phyloP scores from a whole-genome alignment of 2,888 invertebrate species.

The Hecatera dysodea region DNA sequence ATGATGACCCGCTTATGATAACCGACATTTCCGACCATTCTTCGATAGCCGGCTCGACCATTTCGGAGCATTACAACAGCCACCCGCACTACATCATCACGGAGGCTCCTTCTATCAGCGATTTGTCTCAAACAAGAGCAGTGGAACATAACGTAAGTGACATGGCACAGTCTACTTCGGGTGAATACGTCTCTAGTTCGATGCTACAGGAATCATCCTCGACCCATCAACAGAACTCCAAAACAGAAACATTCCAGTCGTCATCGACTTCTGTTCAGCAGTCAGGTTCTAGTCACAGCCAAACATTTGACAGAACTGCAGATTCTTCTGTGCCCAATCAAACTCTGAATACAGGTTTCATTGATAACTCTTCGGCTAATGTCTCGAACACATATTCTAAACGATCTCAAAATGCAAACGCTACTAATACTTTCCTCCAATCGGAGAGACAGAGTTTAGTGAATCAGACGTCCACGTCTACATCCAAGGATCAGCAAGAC shows the following conservation, averaged over 20 bases:
- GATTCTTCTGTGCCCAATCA: slow-evolving; percentile 83
- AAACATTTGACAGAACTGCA: slow-evolving; percentile 82
- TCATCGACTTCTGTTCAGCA: slow-evolving; percentile 85
- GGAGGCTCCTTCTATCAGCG: slow-evolving; percentile 87
- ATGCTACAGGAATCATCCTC: slow-evolving; percentile 83
- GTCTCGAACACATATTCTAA: slow-evolving; percentile 73
- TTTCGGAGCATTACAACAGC: slow-evolving; percentile 89
- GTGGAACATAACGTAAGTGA: slow-evolving; percentile 84
- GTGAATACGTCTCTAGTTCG: slow-evolving; percentile 86
- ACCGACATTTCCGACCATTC: slow-evolving; percentile 88
- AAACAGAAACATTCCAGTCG: slow-evolving; percentile 85
- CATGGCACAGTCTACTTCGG: slow-evolving; percentile 85
- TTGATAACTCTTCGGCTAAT: slow-evolving; percentile 77
- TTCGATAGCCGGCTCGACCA: slow-evolving; percentile 86
- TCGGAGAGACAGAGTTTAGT: slow-evolving; percentile 83
- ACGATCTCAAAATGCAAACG: slow-evolving; percentile 83
- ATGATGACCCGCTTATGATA: slow-evolving; percentile 90
- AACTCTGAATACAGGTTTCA: slow-evolving; percentile 86
- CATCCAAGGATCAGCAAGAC: slow-evolving; percentile 73
- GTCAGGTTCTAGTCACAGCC: slow-evolving; percentile 82
- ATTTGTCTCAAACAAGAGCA: slow-evolving; percentile 85
- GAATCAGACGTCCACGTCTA: slow-evolving; percentile 72
- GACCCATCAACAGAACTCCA: slow-evolving; percentile 85
- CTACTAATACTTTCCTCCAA: slow-evolving; percentile 84
- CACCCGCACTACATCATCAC: slow-evolving; percentile 90